Conservation (phyloP, 2,113 vertebrate genomes). For the Rhadina sibilatrix region DNA sequence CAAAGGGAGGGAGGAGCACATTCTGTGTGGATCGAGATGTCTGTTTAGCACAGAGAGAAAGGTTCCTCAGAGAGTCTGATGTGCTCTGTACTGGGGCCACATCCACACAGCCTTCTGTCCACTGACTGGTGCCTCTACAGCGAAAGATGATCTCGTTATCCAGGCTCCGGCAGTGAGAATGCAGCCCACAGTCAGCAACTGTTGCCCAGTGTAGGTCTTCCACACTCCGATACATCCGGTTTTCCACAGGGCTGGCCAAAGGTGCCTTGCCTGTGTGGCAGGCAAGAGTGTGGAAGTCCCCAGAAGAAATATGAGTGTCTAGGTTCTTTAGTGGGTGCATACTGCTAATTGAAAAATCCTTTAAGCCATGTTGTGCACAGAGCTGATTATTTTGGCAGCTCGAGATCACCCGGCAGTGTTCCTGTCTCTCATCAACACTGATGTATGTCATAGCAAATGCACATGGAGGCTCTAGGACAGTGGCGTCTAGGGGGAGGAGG, state of each 20-base stretch:
- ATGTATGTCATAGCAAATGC: constrained; percentile 75
- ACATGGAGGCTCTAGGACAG: constrained; percentile 66
- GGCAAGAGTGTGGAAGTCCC: constrained; percentile 32
- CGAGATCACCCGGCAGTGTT: constrained; percentile 75
- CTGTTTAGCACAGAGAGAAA: constrained; percentile 67
- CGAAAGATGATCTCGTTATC: constrained; percentile 81
- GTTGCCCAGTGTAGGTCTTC: constrained; percentile 86
- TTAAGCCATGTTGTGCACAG: constrained; percentile 78
- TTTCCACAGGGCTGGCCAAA: constrained; percentile 22
- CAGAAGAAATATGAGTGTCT: constrained; percentile 48
- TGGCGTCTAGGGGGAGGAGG: constrained; percentile 68
- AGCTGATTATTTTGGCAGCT: constrained; percentile 81
- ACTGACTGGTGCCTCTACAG: constrained; percentile 74
- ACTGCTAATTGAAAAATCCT: constrained; percentile 73
- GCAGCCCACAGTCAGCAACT: constrained; percentile 65
- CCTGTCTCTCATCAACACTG: constrained; percentile 72
- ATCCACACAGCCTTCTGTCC: constrained; percentile 74
- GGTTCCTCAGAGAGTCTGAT: constrained; percentile 57
- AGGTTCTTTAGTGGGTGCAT: constrained; percentile 73
- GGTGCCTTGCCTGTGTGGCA: constrained; percentile 21
- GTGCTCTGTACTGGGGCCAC: constrained; percentile 51
- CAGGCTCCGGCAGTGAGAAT: constrained; percentile 73
- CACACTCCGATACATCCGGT: constrained; percentile 84
- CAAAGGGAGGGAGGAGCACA: constrained; percentile 70
- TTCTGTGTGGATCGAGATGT: constrained; percentile 60